Base-by-base conservation (phyloP, 64 coral and sea anemone species). In the Porites australiensis region DNA sequence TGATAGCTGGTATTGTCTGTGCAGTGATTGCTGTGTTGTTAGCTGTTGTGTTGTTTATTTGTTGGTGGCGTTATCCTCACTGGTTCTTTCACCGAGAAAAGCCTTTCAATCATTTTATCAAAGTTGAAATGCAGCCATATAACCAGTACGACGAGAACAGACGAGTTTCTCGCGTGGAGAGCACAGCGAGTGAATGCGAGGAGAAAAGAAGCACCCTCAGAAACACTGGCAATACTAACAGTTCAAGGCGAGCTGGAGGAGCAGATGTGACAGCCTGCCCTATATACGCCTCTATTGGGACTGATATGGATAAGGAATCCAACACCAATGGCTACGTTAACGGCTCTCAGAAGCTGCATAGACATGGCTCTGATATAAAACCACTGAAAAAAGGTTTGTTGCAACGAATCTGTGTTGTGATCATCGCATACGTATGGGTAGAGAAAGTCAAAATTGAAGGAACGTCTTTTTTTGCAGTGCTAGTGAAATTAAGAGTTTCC, bases 71-170 rank as follows among this genome's bases (percentile, higher is more conserved):
- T 14, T 98, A 82, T 65, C 61, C 73, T 68, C 65, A 88, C 48
- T 90, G 82, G 79, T 79, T 91, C 8, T 74, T 76, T n/a, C 92
- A 94, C 6, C 87, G 91, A 20, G 79, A 98, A 55, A 88, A 92
- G 6, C 87, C 92, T 15, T 94, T 98, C 55, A 93, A 98, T 58
- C 70, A 86, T 23, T 98, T 98, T n/a, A 98, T 98, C 57, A 92
- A 92, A 48, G 86, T 92, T 46, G 95, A 98, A 64, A 27, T 98
- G 50, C 69, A 82, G 58, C 92, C 92, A 6, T 86, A 93, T 49
- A 79, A 82, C 21, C 82, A 79, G 8, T 47, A 73, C 47, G 79
- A 66, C 9, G 52, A 58, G 5, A 22, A 51, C 6, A 72, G 81
- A 63, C 73, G 86, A 11, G 14, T 85, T 3, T 96, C 90, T 52